Conservation (phyloP, 1,140 invertebrate genomes). For the Asbolus verrucosus region DNA sequence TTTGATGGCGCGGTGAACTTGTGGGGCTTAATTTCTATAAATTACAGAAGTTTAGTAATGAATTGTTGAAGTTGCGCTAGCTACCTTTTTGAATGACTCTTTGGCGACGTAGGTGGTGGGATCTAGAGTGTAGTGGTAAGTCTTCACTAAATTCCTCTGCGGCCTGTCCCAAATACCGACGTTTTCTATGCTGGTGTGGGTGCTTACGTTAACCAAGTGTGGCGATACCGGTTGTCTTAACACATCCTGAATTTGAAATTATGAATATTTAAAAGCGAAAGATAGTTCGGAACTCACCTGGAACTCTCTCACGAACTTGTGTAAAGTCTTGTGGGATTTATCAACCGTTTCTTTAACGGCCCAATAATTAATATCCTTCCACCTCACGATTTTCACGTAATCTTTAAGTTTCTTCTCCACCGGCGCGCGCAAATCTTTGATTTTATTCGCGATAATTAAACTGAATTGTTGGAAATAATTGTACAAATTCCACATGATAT, state of each 20-base stretch:
- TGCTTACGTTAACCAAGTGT: slow-evolving; percentile 64
- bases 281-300: slow-evolving; percentile 48
- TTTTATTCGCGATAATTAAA: slow-evolving; percentile 71
- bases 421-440: slow-evolving; percentile 77
- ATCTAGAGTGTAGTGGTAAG: slow-evolving; percentile 69
- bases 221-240: slow-evolving; percentile 69
- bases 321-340: slow-evolving; percentile 88
- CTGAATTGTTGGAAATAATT: slow-evolving; percentile 88
- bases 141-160: slow-evolving; percentile 65
- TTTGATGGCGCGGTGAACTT: slow-evolving; percentile 18
- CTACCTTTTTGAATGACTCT: slow-evolving; percentile 48
- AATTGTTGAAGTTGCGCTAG: neutral
- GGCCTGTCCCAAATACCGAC: slow-evolving; percentile 71
- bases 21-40: slow-evolving; percentile 34
- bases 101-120: slow-evolving; percentile 62
- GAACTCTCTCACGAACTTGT: slow-evolving; percentile 89
- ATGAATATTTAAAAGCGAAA: too few species aligned
- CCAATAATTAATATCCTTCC: slow-evolving; percentile 96
- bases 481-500: slow-evolving; percentile 87
- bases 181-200: slow-evolving; percentile 63
- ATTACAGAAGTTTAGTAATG: slow-evolving; percentile 15
- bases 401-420: slow-evolving; percentile 94
- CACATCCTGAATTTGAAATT: slow-evolving; percentile 65
- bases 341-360: slow-evolving; percentile 89
- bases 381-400: slow-evolving; percentile 95